Percentiles rank a stretch among this genome's conserved stretches.
These are phyloP conservation scores for Crotalus viridis DNA, from an alignment of 2,113 vertebrate species.

Conservation along the genomic window DNA sequence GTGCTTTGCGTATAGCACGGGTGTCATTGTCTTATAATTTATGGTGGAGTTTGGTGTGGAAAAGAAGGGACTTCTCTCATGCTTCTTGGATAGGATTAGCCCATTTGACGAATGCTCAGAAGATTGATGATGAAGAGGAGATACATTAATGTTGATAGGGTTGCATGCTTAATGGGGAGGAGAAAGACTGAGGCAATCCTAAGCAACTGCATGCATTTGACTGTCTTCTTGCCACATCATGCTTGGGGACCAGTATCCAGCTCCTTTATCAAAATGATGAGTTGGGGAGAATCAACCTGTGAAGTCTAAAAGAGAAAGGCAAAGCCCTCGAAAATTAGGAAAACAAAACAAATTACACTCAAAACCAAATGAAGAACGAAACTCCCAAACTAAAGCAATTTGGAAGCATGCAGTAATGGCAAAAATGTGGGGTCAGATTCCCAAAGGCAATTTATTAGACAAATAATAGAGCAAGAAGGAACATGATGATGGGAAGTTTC, in stretches of 20 bases:
- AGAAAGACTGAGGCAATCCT: background rate
- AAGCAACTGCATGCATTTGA: background rate
- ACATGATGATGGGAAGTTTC: background rate
- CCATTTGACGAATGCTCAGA: background rate
- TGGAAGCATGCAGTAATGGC: constrained; percentile 5
- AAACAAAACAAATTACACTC: background rate
- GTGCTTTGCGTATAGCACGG: background rate
- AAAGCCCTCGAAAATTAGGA: background rate
- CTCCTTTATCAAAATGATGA: background rate
- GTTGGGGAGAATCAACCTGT: background rate
- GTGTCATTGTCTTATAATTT: background rate
- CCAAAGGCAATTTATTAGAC: background rate
- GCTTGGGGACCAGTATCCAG: background rate
- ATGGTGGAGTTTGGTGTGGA: background rate
- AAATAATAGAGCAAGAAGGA: background rate
- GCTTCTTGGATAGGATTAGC: background rate
- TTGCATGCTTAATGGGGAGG: background rate
- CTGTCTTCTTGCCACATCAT: constrained; percentile 5
- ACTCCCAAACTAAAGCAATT: background rate
- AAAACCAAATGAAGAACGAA: background rate
- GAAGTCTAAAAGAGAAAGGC: background rate
- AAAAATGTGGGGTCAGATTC: background rate
- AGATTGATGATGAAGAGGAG: constrained; percentile 8
- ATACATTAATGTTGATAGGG: background rate
- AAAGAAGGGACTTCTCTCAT: background rate